Percentiles rank a stretch among this genome's conserved stretches.
These are phyloP conservation scores for Gastrophryne carolinensis DNA, from an alignment of 2,797 vertebrate genomes.

Conservation along the genomic window DNA sequence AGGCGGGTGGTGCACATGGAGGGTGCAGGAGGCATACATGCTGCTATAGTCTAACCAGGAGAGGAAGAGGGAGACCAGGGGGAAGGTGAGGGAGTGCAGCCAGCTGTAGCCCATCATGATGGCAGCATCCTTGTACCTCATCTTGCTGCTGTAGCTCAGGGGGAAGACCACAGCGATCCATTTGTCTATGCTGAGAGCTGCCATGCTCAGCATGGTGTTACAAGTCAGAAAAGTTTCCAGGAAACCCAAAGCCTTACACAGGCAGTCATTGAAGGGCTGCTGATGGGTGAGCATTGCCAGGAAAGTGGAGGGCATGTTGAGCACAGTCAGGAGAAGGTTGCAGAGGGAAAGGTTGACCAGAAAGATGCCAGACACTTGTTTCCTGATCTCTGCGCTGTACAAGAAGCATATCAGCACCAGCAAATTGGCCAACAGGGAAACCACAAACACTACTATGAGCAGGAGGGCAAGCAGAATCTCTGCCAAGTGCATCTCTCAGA, in stretches of 20 bases:
- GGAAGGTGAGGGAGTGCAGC: conserved; percentile 73
- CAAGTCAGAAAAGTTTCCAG: conserved; percentile 76
- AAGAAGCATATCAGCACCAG: conserved; percentile 77
- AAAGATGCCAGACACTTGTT: conserved; percentile 75
- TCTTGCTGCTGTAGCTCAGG: conserved; percentile 75
- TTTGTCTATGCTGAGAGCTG: conserved; percentile 76
- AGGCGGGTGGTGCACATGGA: conserved; percentile 66
- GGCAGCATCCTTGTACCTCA: conserved; percentile 72
- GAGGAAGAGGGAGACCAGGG: conserved; percentile 68
- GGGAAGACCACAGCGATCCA: conserved; percentile 80
- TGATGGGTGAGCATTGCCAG: conserved; percentile 65
- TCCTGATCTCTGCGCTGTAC: conserved; percentile 74
- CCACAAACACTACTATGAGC: conserved; percentile 68
- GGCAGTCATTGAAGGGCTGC: conserved; percentile 69
- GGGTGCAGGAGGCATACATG: conserved; percentile 74
- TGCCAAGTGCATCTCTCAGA: conserved; percentile 73
- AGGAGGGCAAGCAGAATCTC: conserved; percentile 73
- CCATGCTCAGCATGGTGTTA: conserved; percentile 78
- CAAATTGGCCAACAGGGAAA: conserved; percentile 71
- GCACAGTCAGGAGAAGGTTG: conserved; percentile 74
- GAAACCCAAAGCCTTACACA: conserved; percentile 69
- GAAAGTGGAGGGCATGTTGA: conserved; percentile 76
- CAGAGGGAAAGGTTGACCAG: conserved; percentile 75
- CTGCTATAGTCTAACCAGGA: conserved; percentile 75
- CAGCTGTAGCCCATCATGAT: conserved; percentile 74